phyloP scores from a whole-genome alignment of 2,888 invertebrate species.

The Andrena chrysosceles region DNA sequence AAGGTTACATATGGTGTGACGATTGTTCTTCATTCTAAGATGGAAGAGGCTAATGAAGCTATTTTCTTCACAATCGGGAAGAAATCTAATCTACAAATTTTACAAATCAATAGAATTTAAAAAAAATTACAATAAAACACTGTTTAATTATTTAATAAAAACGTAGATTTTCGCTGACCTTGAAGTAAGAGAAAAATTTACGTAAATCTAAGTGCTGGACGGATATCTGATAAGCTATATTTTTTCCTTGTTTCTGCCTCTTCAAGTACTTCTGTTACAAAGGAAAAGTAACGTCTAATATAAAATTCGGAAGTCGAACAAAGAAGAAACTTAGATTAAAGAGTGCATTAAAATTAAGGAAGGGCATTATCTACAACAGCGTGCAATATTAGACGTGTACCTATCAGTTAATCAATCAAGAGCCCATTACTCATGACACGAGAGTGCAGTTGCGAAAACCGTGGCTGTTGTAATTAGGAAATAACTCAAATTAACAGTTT shows the following conservation, averaged over 20 bases:
- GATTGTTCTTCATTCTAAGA: conserved; percentile 20
- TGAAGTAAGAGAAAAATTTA: conserved; percentile 36
- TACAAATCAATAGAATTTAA: conserved; percentile 14
- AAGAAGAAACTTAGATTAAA: conserved; percentile 7
- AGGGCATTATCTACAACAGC: conserved; percentile 36
- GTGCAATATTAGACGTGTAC: conserved; percentile 10
- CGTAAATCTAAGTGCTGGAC: conserved; percentile 77
- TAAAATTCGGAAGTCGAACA: neutral
- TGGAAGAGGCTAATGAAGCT: conserved; percentile 15
- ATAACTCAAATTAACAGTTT: conserved; percentile 17
- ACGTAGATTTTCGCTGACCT: conserved; percentile 12
- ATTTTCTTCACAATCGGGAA: conserved; percentile 16
- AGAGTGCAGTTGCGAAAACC: neutral
- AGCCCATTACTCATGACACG: neutral
- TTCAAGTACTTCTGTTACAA: conserved; percentile 34
- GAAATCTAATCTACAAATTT: conserved; percentile 29
- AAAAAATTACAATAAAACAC: conserved; percentile 9
- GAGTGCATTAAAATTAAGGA: neutral
- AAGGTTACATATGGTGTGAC: conserved; percentile 16
- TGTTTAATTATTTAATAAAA: conserved; percentile 8
- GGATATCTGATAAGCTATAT: conserved; percentile 82
- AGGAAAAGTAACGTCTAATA: conserved; percentile 8
- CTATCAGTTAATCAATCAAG: neutral
- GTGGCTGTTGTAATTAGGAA: neutral
- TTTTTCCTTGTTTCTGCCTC: conserved; percentile 56